Evolutionary conservation across 1,140 invertebrate genomes (phyloP).

Genomic region (Heterodera schachtii): DNA sequence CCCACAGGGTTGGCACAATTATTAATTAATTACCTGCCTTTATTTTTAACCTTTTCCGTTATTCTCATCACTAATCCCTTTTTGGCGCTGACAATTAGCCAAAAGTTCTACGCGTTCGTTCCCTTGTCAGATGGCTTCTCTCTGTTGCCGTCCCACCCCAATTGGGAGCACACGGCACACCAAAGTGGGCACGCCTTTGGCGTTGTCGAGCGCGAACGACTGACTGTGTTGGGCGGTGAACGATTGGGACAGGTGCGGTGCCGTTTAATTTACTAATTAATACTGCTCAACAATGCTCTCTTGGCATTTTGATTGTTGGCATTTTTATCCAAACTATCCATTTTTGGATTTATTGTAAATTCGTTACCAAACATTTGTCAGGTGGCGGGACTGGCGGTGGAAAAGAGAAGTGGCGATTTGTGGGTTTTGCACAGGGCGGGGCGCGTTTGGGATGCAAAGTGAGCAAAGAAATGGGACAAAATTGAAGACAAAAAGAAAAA

Average conservation of each 20-base stretch:
- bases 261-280: no score
- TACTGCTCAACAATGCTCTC: no score
- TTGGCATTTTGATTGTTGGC: no score
- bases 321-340: no score
- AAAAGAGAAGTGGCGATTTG: slow-evolving; percentile 70
- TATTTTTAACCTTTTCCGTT: no score
- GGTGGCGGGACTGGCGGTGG: slow-evolving; percentile 58
- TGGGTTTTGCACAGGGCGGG: slow-evolving; percentile 81
- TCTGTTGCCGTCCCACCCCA: slow-evolving; percentile 59
- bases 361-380: slow-evolving; percentile 48
- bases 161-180: slow-evolving; percentile 63
- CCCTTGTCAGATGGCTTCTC: slow-evolving; percentile 45
- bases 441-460: slow-evolving; percentile 74
- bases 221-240: slow-evolving; percentile 45
- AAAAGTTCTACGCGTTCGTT: neutral
- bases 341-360: neutral
- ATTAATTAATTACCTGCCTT: no score
- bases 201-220: slow-evolving; percentile 48
- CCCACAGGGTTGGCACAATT: slow-evolving; percentile 32
- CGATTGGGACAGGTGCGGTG: slow-evolving; percentile 53
- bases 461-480: neutral
- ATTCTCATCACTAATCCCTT: no score
- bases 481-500: neutral
- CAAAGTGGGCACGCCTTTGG: slow-evolving; percentile 58
- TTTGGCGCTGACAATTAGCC: neutral